These are phyloP conservation scores for Dicrostonyx torquatus DNA, from an alignment of 2,797 vertebrate genomes.

Conservation along the genomic window DNA sequence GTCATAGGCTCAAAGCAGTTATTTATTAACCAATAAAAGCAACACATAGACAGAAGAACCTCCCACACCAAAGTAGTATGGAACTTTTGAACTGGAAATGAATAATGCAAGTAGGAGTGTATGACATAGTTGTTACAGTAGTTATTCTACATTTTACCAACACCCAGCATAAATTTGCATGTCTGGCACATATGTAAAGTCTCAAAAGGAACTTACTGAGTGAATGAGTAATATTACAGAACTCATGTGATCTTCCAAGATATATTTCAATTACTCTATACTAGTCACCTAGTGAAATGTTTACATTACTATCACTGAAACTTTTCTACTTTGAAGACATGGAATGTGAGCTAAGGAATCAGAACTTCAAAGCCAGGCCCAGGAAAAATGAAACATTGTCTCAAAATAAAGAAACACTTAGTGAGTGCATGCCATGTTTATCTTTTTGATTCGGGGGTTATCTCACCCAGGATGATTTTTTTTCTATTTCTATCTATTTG, in stretches of 20 bases:
- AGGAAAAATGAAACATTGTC: neutral
- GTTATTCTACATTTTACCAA: neutral
- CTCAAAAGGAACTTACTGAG: neutral
- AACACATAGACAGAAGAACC: too few species aligned
- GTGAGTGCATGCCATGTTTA: too few species aligned
- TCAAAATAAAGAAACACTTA: neutral
- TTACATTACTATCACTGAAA: neutral
- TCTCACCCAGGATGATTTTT: too few species aligned
- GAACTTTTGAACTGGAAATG: constrained; percentile 1
- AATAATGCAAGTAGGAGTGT: neutral
- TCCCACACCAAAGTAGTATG: neutral
- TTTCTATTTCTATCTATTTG: too few species aligned
- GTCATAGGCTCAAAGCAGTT: too few species aligned
- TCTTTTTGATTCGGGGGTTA: too few species aligned
- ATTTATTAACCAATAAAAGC: too few species aligned
- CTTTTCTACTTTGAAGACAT: neutral
- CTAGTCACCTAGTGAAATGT: neutral
- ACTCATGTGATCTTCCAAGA: neutral
- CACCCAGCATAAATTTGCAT: neutral
- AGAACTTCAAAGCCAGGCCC: neutral
- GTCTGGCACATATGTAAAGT: neutral
- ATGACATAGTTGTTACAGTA: neutral
- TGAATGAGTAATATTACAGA: constrained; percentile 5
- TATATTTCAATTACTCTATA: neutral
- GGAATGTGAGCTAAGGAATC: neutral